Evolutionary conservation across 30 jellyfish, hydroid and myxozoan genomes (phyloP), one percentile per base, ranked within the genome.

Genomic region (Turritopsis dohrnii): DNA sequence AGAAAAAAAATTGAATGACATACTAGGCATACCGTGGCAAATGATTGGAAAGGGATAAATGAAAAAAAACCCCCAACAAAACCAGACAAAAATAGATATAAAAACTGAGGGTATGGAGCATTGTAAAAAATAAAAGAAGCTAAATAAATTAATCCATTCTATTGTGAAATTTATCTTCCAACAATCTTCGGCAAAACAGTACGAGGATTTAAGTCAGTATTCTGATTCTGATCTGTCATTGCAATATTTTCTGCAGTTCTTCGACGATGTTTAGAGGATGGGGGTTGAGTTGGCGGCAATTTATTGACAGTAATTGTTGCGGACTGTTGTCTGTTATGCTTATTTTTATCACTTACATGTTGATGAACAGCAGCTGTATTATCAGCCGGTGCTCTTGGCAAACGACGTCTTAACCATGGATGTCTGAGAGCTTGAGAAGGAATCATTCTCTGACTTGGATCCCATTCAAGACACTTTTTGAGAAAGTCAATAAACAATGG

Each of bases 381-480:
- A 0, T 89, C 96, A 71, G 83, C 92, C 1, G 98, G 98, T 19
- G 98, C 98, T 23, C 98, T 83, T 30, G 98, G 98, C 74, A 92
- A 72, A 19, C 98, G 85, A 28, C 98, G 60, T 53, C 98, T 85
- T 29, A 92, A 80, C 98, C 98, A 92, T 0, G 98, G 87, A 66
- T 92, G 98, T 60, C 98, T 79, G 0, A 92, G 87, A 1, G 98
- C 98, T 75, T 92, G 98, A 0, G 96, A 82, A 7, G 98, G 98
- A 1, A 87, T 92, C 98, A 92, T 87, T 81, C 98, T 65, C 72
- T 92, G 98, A 22, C 88, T 54, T 28, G 98, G 98, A 53, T 92
- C 98, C 98, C 98, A 92, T 60, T 92, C 98, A 7, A 92, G 89
- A 76, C 98, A 92, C 76, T 88, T 92, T 84, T 88, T 92, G 25